Conservation (phyloP, 2,113 vertebrate genomes). For the Epinephelus fuscoguttatus region DNA sequence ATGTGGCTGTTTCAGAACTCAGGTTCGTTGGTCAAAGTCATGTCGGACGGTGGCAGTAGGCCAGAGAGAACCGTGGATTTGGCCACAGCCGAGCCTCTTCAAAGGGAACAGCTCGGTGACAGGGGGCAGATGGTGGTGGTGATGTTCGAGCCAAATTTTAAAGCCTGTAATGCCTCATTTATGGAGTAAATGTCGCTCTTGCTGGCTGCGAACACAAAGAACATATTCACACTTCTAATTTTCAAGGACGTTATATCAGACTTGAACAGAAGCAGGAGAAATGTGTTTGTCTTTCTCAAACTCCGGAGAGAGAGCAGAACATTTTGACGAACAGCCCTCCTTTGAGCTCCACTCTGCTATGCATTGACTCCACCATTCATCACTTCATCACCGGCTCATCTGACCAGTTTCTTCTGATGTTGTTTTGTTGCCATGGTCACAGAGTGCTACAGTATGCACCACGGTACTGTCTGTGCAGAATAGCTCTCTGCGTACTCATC, state of each 20-base stretch:
- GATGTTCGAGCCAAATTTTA: conserved; percentile 65
- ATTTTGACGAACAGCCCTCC: conserved; percentile 20
- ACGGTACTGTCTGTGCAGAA: conserved; percentile 70
- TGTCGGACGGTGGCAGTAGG: conserved; percentile 49
- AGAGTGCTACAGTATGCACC: conserved; percentile 80
- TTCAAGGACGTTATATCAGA: conserved; percentile 29
- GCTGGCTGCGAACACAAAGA: conserved; percentile 24
- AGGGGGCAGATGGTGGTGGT: conserved; percentile 73
- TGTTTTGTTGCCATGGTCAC: conserved; percentile 88
- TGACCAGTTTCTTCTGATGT: conserved; percentile 82
- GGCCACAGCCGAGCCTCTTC: conserved; percentile 59
- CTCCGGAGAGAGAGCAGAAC: neutral
- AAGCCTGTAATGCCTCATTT: conserved; percentile 55
- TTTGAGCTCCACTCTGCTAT: conserved; percentile 51
- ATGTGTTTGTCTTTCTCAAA: neutral
- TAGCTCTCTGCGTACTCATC: conserved; percentile 59
- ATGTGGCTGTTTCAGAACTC: conserved; percentile 5
- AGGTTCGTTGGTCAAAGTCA: conserved; percentile 45
- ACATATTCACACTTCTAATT: conserved; percentile 27
- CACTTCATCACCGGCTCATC: conserved; percentile 76
- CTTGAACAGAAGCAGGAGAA: neutral
- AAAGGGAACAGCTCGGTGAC: conserved; percentile 71
- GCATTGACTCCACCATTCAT: conserved; percentile 70
- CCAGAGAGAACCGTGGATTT: conserved; percentile 57
- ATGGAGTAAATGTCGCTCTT: conserved; percentile 35